Base-by-base conservation (phyloP, 2,888 invertebrate genomes). In the Noctua janthe region DNA sequence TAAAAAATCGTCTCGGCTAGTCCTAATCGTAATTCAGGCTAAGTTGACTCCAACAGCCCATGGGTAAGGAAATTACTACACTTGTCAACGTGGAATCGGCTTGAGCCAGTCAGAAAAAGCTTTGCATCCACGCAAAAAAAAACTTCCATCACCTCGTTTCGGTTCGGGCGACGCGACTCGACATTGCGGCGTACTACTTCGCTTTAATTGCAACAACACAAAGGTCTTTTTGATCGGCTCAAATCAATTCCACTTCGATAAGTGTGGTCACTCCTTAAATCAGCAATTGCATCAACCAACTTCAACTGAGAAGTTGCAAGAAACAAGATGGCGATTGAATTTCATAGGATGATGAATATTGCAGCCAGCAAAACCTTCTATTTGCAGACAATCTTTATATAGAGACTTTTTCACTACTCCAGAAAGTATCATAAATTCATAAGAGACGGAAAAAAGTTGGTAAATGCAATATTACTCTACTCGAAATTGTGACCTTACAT, bases 401-500 rank as follows among this genome's bases (percentile, higher is more conserved):
- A 10, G 17, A 35, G 10, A 64, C 7, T 17, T 17, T 23, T 23
- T 39, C 20, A 59, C 13, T n/a, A 47, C 13, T 7, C 15, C 29
- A 29, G 11, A 1, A 71, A 20, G 2, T 29, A 29, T 29, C 29
- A 29, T 29, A 29, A 29, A 29, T 29, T 15, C 62, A 17, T 20
- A 4, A 20, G 15, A 10, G 8, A 54, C 23, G 64, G 11, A 6
- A 5, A 29, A 71, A 80, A 62, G 17, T 69, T 39, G 29, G 6
- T 59, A 59, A 82, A 71, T 29, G 20, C 47, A 72, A 79, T 73
- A 80, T 81, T 86, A 76, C 83, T 84, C 66, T 81, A 78, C 79
- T 82, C 71, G 11, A 87, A 82, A 82, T 74, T 11, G 51, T 70
- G 49, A 84, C 47, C 76, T 82, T 81, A 87, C 54, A 81, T 74